Conservation (phyloP, 2,888 invertebrate genomes). For the Petrolisthes cinctipes region DNA sequence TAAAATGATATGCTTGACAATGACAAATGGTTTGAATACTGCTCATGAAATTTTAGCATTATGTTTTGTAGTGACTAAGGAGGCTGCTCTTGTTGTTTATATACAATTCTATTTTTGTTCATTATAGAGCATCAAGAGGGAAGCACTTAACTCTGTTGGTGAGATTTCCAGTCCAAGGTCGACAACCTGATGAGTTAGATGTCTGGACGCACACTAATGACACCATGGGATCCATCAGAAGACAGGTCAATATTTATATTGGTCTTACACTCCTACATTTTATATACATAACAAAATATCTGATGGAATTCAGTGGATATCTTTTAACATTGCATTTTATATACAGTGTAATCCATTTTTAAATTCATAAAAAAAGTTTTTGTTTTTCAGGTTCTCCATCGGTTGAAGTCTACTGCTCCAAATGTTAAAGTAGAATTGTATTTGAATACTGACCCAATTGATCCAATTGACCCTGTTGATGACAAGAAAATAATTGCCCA, state of each 20-base stretch:
- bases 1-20: not conserved
- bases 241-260: conserved; percentile 71
- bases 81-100: no score
- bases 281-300: not conserved
- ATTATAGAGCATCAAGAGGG: conserved; percentile 85
- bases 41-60: no score
- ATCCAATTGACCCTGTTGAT: conserved; percentile 86
- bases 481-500: conserved; percentile 89
- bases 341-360: no score
- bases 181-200: conserved; percentile 88
- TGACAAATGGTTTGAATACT: not conserved
- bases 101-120: no score
- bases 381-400: conserved; percentile 76
- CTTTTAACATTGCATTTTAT: not conserved
- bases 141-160: conserved; percentile 89
- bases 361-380: no score
- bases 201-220: conserved; percentile 94
- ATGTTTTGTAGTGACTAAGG: not conserved
- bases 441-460: conserved; percentile 88
- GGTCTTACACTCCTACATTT: not conserved
- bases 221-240: conserved; percentile 86
- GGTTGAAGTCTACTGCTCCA: conserved; percentile 73
- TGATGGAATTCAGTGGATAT: not conserved
- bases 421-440: conserved; percentile 91
- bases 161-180: conserved; percentile 87